Conservation (phyloP, 2,797 vertebrate genomes). For the Neopelma chrysocephalum region DNA sequence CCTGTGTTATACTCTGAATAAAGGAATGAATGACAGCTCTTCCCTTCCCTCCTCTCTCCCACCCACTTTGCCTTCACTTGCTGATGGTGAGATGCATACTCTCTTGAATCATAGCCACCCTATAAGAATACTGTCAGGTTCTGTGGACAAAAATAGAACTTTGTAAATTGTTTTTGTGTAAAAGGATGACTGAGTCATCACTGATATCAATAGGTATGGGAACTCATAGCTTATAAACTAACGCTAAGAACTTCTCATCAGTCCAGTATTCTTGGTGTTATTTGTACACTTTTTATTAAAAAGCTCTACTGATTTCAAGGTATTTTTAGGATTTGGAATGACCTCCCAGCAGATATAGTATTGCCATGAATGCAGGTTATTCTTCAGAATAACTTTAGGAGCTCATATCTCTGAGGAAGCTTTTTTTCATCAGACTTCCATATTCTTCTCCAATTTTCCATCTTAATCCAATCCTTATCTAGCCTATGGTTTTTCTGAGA, state of each 20-base stretch:
- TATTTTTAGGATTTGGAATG: conserved; percentile 4
- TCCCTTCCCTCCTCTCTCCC: conserved; percentile 23
- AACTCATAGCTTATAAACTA: neutral
- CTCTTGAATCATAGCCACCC: conserved; percentile 1
- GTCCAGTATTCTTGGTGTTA: neutral
- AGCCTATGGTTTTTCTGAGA: neutral
- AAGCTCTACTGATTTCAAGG: neutral
- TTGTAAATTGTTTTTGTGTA: conserved; percentile 28
- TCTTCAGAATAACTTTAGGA: neutral
- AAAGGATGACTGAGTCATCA: conserved; percentile 34
- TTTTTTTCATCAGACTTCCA: neutral
- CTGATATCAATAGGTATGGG: neutral
- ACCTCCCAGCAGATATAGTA: neutral
- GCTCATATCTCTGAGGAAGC: neutral
- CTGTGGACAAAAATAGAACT: conserved; percentile 32
- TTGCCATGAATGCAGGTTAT: neutral
- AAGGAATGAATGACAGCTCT: neutral
- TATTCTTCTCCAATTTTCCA: neutral
- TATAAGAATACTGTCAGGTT: neutral
- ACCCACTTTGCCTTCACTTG: conserved; percentile 21
- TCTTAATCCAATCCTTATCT: neutral
- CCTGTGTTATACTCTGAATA: neutral
- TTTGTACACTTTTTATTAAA: neutral
- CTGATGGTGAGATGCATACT: neutral
- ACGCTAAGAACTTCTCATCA: neutral